Percentiles rank a stretch among this genome's conserved stretches.
Conservation (phyloP, 2,797 vertebrate genomes). For the Spinus pinus region DNA sequence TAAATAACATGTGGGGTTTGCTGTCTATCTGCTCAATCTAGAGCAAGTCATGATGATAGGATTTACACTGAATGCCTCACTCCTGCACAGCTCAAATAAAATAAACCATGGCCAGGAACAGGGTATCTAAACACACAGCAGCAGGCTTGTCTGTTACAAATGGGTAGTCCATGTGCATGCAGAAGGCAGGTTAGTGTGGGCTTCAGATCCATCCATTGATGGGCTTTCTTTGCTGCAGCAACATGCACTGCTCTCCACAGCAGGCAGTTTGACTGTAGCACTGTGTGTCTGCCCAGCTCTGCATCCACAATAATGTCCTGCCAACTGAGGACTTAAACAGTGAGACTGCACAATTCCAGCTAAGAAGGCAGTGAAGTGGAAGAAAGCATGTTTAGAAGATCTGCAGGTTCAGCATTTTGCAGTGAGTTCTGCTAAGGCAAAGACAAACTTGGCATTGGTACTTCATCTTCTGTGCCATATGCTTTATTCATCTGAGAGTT, state of each 20-base stretch:
- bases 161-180: background rate
- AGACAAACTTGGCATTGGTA: slow-evolving; percentile 4
- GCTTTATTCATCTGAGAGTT: background rate
- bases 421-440: background rate
- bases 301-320: background rate
- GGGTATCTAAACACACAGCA: background rate
- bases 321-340: background rate
- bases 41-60: background rate
- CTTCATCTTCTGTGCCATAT: slow-evolving; percentile 11
- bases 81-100: background rate
- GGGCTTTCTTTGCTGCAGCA: background rate
- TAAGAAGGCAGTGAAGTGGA: background rate
- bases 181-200: background rate
- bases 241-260: rapidly evolving
- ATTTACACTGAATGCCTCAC: background rate
- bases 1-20: background rate
- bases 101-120: background rate
- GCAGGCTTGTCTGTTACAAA: background rate
- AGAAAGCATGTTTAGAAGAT: background rate
- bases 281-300: background rate
- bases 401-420: slow-evolving; percentile 42
- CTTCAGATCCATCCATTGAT: background rate
- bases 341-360: background rate
- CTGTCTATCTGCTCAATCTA: background rate
- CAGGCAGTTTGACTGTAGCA: background rate